Evolutionary conservation across 2,888 invertebrate species (phyloP).

Genomic region (Agrochola lota): DNA sequence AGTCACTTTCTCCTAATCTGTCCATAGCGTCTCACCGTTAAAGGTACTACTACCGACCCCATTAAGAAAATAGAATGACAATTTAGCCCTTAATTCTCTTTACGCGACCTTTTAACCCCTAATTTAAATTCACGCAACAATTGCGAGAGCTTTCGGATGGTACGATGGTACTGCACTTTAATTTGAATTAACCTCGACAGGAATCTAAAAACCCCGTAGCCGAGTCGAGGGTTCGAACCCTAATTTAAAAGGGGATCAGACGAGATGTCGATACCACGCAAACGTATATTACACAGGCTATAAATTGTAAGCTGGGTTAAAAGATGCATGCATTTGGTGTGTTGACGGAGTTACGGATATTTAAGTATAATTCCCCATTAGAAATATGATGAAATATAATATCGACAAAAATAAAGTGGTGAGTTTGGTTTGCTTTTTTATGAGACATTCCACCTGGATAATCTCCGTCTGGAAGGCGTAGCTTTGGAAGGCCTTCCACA

Average conservation of each 20-base stretch:
- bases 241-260: conserved; percentile 61
- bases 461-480: too few species aligned
- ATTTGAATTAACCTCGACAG: conserved; percentile 63
- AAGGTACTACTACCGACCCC: conserved; percentile 34
- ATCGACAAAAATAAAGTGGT: not conserved
- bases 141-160: conserved; percentile 45
- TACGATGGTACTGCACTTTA: conserved; percentile 61
- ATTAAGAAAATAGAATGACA: conserved; percentile 53
- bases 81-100: conserved; percentile 49
- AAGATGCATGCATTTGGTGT: conserved; percentile 19
- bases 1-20: conserved; percentile 26
- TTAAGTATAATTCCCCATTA: not conserved
- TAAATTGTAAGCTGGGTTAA: conserved; percentile 34
- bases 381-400: not conserved
- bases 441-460: not conserved
- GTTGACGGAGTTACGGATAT: not conserved
- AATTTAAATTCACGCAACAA: conserved; percentile 63
- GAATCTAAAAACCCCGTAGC: conserved; percentile 55
- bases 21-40: conserved; percentile 36
- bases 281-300: conserved; percentile 23
- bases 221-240: conserved; percentile 41
- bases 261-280: conserved; percentile 59
- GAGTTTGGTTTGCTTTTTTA: too few species aligned
- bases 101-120: conserved; percentile 55
- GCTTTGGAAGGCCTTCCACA: not conserved